A percentile compares a stretch with the other conserved stretches of the same genome.
phyloP scores from a whole-genome alignment of 2,888 invertebrate genomes.

The Clunio marinus region DNA sequence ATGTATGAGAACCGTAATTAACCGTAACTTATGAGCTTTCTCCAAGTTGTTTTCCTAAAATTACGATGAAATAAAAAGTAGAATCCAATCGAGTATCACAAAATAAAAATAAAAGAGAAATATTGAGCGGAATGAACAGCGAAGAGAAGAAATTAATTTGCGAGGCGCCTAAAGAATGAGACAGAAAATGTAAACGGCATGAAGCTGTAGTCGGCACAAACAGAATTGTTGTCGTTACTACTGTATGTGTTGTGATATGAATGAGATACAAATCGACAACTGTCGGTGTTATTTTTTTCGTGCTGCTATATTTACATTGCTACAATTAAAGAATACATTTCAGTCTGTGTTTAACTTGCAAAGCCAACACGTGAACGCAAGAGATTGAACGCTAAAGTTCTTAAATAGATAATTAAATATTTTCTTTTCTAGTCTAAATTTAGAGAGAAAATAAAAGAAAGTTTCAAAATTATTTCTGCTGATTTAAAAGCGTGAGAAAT shows the following conservation, averaged over 20 bases:
- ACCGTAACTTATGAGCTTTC: too few relatives aligned
- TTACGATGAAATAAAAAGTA: too few relatives aligned
- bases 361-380: constrained; percentile 5
- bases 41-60: too few relatives aligned
- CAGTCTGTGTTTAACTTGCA: constrained; percentile 18
- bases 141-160: too few relatives aligned
- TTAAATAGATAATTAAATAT: not conserved
- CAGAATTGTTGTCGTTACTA: not conserved
- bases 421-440: not conserved
- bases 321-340: not conserved
- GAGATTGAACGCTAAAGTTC: not conserved
- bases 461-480: too few relatives aligned
- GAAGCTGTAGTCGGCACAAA: not conserved
- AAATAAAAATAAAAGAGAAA: too few relatives aligned
- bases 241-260: not conserved
- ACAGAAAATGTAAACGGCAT: not conserved
- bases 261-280: not conserved
- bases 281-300: not conserved
- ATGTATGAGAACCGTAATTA: too few relatives aligned
- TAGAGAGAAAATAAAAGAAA: not conserved
- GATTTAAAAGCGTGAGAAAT: too few relatives aligned
- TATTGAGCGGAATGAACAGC: too few relatives aligned
- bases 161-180: not conserved
- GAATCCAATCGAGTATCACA: too few relatives aligned
- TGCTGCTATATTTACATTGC: not conserved